Percentiles rank a stretch among this genome's conserved stretches.
These are phyloP conservation scores for Machimus atricapillus DNA, from an alignment of 2,888 invertebrate genomes.

Conservation along the genomic window DNA sequence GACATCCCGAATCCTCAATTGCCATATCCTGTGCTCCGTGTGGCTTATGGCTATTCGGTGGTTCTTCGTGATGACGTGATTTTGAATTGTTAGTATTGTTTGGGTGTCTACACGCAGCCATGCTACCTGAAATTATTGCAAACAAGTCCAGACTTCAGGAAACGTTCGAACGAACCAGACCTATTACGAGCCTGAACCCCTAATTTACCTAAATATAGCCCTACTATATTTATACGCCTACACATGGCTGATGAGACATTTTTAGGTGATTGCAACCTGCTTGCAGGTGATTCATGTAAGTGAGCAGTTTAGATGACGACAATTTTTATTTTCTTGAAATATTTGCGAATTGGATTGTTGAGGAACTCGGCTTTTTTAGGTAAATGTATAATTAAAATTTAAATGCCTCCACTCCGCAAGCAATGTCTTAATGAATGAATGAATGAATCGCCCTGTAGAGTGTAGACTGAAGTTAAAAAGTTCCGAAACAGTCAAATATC, in stretches of 20 bases:
- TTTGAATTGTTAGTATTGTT: slow-evolving; percentile 88
- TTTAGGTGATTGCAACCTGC: not conserved
- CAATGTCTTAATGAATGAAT: too few relatives aligned
- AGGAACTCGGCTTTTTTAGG: not conserved
- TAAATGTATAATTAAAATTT: not conserved
- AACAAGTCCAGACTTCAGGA: slow-evolving; percentile 10
- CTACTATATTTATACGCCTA: not conserved
- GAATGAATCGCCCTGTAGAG: too few relatives aligned
- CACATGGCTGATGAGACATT: not conserved
- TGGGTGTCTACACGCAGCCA: slow-evolving; percentile 91
- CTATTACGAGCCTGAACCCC: not conserved
- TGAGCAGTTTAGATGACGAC: not conserved
- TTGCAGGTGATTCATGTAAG: not conserved
- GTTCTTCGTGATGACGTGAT: slow-evolving; percentile 88
- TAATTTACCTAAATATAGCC: slow-evolving; percentile 28
- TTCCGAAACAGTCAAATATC: too few relatives aligned
- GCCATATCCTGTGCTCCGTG: slow-evolving; percentile 87
- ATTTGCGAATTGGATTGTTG: not conserved
- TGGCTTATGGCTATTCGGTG: slow-evolving; percentile 84
- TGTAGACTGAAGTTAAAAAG: too few relatives aligned
- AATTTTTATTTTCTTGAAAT: not conserved
- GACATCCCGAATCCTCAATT: slow-evolving; percentile 83
- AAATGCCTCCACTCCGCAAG: not conserved
- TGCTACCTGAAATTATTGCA: slow-evolving; percentile 71
- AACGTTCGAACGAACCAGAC: slow-evolving; percentile 1